A percentile compares a stretch with the other conserved stretches of the same genome.
These are phyloP conservation scores for Fringilla coelebs DNA, from an alignment of 2,797 vertebrate species.

Conservation along the genomic window DNA sequence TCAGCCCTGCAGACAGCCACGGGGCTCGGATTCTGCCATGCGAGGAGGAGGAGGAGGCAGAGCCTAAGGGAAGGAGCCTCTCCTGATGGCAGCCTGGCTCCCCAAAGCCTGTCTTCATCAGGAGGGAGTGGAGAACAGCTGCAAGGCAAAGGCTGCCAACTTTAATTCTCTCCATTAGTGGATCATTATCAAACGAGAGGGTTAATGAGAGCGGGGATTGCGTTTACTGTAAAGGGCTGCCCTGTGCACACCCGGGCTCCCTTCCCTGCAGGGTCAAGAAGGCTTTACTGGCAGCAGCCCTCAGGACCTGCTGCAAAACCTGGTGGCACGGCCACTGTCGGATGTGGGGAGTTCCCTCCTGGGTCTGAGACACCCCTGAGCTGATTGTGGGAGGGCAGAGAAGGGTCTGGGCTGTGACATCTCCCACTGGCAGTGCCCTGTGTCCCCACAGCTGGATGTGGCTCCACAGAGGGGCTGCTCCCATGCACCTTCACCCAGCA, in stretches of 20 bases:
- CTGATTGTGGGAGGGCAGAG: neutral
- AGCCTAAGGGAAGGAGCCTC: constrained; percentile 9
- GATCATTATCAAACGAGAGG: constrained; percentile 16
- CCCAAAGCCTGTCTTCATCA: neutral
- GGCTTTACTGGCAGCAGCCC: neutral
- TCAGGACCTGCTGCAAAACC: neutral
- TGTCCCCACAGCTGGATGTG: fast-evolving
- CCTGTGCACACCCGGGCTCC: neutral
- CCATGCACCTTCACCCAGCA: neutral
- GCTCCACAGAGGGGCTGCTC: neutral
- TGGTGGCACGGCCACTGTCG: neutral
- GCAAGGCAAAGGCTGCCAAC: constrained; percentile 34
- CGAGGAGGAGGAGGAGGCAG: neutral
- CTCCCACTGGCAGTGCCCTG: neutral
- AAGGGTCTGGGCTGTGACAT: neutral
- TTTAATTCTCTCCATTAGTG: constrained; percentile 44
- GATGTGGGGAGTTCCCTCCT: neutral
- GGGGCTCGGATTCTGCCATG: neutral
- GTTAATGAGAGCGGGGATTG: neutral
- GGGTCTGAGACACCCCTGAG: neutral
- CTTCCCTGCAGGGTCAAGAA: neutral
- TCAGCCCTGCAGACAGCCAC: neutral
- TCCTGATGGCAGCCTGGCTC: neutral
- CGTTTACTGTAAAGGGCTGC: neutral
- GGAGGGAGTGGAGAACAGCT: constrained; percentile 17